Percentiles rank a stretch among this genome's conserved stretches.
These are phyloP conservation scores for Willisornis vidua DNA, from an alignment of 2,113 vertebrate genomes.

Conservation along the genomic window DNA sequence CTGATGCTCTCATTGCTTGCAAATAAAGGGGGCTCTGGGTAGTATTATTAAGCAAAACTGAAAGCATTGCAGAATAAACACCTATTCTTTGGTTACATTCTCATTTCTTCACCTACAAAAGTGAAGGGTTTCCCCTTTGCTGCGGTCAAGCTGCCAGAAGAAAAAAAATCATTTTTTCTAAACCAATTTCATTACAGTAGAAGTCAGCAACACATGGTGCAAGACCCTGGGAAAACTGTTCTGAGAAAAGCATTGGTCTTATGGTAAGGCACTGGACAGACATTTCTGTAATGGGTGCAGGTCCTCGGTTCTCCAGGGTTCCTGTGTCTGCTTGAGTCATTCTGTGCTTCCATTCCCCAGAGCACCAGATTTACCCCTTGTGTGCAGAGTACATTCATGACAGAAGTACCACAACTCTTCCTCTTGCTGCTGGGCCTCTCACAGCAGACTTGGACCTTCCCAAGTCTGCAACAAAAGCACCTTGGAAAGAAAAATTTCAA, in stretches of 20 bases:
- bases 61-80: neutral
- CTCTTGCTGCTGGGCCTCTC: neutral
- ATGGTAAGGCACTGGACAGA: neutral
- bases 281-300: neutral
- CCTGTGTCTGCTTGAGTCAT: neutral
- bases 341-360: neutral
- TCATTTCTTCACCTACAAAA: slow-evolving; percentile 10
- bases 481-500: neutral
- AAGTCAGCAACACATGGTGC: neutral
- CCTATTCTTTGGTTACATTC: neutral
- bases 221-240: neutral
- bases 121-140: neutral
- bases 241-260: neutral
- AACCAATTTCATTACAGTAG: neutral
- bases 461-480: neutral
- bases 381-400: neutral
- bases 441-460: neutral
- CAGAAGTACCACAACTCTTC: neutral
- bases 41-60: slow-evolving; percentile 12
- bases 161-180: neutral
- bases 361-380: neutral
- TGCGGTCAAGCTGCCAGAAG: neutral
- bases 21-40: neutral
- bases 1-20: neutral
- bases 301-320: neutral